Conservation (phyloP, 1,140 invertebrate species). For the Drosophila watanabei region DNA sequence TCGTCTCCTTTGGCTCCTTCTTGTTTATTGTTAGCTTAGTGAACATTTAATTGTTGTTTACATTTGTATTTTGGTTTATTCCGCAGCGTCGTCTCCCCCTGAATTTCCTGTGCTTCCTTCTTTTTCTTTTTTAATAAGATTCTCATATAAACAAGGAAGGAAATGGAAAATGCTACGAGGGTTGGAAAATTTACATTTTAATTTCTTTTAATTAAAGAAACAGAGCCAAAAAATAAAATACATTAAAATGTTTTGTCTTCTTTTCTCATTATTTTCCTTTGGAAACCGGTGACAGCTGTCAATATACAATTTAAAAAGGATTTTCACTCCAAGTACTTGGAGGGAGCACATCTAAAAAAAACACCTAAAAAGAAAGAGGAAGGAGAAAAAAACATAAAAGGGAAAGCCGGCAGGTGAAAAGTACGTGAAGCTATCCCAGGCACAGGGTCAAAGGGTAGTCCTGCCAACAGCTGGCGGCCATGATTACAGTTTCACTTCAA, state of each 20-base stretch:
- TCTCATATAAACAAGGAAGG: conserved; percentile 40
- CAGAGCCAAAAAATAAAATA: conserved; percentile 48
- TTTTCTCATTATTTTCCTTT: conserved; percentile 33
- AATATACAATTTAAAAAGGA: conserved; percentile 75
- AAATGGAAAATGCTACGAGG: conserved; percentile 10
- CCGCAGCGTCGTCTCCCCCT: conserved; percentile 39
- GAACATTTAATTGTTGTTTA: conserved; percentile 84
- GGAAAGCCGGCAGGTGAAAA: conserved; percentile 29
- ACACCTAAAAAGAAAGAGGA: neutral
- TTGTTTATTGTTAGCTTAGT: conserved; percentile 74
- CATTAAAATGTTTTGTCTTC: conserved; percentile 63
- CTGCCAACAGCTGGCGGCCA: conserved; percentile 4
- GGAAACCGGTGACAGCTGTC: conserved; percentile 66
- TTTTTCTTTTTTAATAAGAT: conserved; percentile 62
- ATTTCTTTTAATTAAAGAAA: conserved; percentile 82
- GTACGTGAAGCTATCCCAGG: conserved; percentile 12
- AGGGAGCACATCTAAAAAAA: neutral
- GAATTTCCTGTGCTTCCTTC: neutral
- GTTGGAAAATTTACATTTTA: conserved; percentile 75
- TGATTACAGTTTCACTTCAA: conserved; percentile 13
- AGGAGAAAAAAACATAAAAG: conserved; percentile 8
- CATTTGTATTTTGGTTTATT: conserved; percentile 81
- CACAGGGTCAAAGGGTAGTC: neutral
- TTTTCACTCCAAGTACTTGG: conserved; percentile 35
- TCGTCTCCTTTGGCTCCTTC: neutral